phyloP scores from a whole-genome alignment of 2,888 invertebrate genomes.

The Nomada flava region DNA sequence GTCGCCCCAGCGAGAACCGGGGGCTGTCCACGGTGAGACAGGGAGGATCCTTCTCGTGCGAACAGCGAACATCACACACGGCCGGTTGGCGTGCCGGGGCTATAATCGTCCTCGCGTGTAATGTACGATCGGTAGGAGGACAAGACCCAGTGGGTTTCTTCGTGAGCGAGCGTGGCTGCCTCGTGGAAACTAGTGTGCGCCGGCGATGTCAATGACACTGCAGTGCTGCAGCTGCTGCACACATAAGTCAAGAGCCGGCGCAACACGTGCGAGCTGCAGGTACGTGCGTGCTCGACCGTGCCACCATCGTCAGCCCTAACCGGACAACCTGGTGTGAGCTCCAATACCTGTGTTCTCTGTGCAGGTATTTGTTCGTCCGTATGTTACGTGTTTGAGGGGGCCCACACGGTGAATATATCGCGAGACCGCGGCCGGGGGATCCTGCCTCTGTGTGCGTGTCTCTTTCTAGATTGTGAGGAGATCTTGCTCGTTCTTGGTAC shows the following conservation, averaged over 20 bases:
- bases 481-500: conserved; percentile 41
- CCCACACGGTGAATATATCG: conserved; percentile 39
- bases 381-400: conserved; percentile 45
- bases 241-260: conserved; percentile 72
- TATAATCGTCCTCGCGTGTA: conserved; percentile 79
- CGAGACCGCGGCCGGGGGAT: conserved; percentile 38
- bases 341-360: conserved; percentile 37
- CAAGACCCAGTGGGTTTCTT: conserved; percentile 73
- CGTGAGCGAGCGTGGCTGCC: conserved; percentile 68
- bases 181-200: conserved; percentile 74
- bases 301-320: conserved; percentile 29
- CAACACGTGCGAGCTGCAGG: conserved; percentile 69
- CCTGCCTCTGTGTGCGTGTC: conserved; percentile 33
- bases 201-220: conserved; percentile 79
- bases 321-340: conserved; percentile 32
- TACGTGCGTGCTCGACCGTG: conserved; percentile 49
- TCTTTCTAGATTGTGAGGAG: background rate
- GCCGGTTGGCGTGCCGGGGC: conserved; percentile 72
- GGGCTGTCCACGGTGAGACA: conserved; percentile 24
- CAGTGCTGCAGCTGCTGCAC: conserved; percentile 72
- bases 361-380: conserved; percentile 54
- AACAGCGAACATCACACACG: conserved; percentile 68
- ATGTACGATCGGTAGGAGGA: conserved; percentile 76
- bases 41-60: conserved; percentile 65
- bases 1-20: conserved; percentile 25